Conservation (phyloP, 2,888 invertebrate species). For the Ectemnius lituratus region DNA sequence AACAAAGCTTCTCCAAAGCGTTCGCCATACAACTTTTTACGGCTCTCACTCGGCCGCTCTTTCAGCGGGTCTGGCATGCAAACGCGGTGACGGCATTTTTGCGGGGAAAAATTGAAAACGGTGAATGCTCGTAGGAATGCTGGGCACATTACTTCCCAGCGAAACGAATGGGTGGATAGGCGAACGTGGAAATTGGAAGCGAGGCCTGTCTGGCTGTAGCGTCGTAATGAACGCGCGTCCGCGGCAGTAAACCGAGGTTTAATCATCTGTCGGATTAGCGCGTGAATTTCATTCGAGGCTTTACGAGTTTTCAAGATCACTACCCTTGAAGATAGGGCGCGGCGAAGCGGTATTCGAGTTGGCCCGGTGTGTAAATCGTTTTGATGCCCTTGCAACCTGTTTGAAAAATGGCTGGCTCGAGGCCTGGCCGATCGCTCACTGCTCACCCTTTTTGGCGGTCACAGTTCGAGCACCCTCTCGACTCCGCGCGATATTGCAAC, state of each 20-base stretch:
- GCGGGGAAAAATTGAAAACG: not conserved
- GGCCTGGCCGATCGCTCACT: conserved; percentile 10
- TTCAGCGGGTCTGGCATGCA: conserved; percentile 8
- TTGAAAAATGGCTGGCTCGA: conserved; percentile 10
- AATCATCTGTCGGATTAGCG: conserved; percentile 73
- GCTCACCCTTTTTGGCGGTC: conserved; percentile 24
- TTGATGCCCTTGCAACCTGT: conserved; percentile 4
- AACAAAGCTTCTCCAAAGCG: not conserved
- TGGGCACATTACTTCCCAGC: not conserved
- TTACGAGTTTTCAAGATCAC: conserved; percentile 75
- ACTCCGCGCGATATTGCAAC: conserved; percentile 30
- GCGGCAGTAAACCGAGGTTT: conserved; percentile 68
- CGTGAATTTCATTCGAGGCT: conserved; percentile 74
- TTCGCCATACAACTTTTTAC: conserved; percentile 8
- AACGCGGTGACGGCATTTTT: not conserved
- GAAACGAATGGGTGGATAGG: conserved; percentile 24
- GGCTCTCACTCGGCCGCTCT: conserved; percentile 8
- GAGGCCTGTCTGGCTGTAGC: conserved; percentile 36
- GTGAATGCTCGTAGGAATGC: no score
- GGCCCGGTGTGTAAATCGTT: conserved; percentile 19
- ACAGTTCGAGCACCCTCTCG: conserved; percentile 4
- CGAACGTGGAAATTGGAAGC: conserved; percentile 11
- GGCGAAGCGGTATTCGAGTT: conserved; percentile 37
- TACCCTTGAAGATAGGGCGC: conserved; percentile 41
- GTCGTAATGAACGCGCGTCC: conserved; percentile 56